phyloP scores from a whole-genome alignment of 2,888 invertebrate species.

The Emesis russula region DNA sequence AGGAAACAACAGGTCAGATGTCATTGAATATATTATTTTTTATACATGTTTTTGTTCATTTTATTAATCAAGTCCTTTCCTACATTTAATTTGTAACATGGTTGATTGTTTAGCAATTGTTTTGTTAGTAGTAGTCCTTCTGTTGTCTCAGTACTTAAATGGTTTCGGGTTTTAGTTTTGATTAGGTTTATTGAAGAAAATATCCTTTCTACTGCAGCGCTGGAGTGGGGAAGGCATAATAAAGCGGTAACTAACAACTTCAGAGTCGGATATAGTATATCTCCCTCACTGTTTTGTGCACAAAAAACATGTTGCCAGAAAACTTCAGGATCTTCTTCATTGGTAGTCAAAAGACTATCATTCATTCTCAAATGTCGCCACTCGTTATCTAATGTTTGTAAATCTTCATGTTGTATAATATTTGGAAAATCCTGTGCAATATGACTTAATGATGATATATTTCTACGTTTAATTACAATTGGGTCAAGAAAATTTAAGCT shows the following conservation, averaged over 20 bases:
- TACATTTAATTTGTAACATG: too few relatives aligned
- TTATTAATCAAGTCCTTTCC: too few relatives aligned
- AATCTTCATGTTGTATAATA: neutral
- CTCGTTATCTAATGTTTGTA: neutral
- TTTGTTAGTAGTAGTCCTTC: too few relatives aligned
- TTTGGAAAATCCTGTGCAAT: neutral
- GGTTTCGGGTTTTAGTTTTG: neutral
- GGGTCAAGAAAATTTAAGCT: too few relatives aligned
- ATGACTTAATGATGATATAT: neutral
- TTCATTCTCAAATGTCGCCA: neutral
- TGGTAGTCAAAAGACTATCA: too few relatives aligned
- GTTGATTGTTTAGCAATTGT: too few relatives aligned
- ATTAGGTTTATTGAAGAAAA: neutral
- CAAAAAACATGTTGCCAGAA: neutral
- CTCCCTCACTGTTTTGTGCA: neutral
- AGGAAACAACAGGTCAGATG: too few relatives aligned
- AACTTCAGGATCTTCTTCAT: constrained; percentile 1
- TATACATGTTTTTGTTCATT: too few relatives aligned
- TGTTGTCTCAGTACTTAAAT: neutral
- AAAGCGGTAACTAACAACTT: neutral
- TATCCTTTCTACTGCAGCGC: neutral
- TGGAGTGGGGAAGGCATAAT: constrained; percentile 1
- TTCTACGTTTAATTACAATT: neutral
- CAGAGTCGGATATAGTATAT: neutral
- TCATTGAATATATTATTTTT: too few relatives aligned